phyloP scores from a whole-genome alignment of 2,113 vertebrate genomes.

The Atrichornis clamosus region DNA sequence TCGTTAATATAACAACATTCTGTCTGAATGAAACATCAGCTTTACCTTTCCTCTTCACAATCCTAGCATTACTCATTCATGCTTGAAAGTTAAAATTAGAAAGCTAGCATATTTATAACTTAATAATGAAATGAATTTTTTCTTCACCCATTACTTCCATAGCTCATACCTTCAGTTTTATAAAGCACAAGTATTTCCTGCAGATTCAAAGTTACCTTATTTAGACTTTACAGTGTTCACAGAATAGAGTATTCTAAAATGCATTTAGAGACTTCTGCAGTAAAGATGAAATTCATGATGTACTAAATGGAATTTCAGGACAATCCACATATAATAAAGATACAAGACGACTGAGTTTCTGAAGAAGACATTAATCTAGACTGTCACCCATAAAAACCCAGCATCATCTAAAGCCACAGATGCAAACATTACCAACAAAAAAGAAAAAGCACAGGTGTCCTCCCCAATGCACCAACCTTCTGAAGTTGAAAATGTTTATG shows the following conservation, averaged over 20 bases:
- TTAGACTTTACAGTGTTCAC: neutral
- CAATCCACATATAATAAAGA: neutral
- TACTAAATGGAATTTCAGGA: neutral
- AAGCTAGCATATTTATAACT: neutral
- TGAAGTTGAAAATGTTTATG: neutral
- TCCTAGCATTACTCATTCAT: neutral
- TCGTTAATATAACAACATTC: neutral
- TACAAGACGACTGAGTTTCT: neutral
- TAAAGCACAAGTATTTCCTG: neutral
- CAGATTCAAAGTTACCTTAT: neutral
- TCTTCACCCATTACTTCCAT: neutral
- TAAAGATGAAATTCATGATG: neutral
- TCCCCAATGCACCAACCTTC: neutral
- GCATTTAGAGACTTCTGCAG: neutral
- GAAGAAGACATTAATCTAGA: neutral
- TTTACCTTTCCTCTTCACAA: neutral
- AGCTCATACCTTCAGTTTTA: neutral
- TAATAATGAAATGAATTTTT: neutral
- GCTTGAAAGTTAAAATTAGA: neutral
- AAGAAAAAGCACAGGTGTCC: neutral
- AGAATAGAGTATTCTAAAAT: neutral
- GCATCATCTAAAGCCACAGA: neutral
- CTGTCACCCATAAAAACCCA: neutral
- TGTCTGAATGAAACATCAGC: neutral
- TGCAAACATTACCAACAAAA: neutral